Evolutionary conservation across 1,140 invertebrate species (phyloP).

Genomic region (Drosophila elegans): DNA sequence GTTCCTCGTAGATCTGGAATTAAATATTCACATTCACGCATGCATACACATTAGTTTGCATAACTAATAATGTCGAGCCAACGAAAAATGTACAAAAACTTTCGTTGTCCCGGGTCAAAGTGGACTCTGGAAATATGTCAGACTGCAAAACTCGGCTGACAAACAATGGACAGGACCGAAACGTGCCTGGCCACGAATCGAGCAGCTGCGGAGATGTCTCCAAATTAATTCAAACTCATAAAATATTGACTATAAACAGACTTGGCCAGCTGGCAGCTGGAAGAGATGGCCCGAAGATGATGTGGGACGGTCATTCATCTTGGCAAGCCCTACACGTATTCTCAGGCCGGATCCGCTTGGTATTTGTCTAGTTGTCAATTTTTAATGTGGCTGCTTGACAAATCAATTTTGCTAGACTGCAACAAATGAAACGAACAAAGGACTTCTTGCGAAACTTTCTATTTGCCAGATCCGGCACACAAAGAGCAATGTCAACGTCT

Average conservation of each 20-base stretch:
- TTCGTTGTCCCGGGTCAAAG: slow-evolving; percentile 28
- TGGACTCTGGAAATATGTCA: slow-evolving; percentile 62
- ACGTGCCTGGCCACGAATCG: slow-evolving; percentile 29
- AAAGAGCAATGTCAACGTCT: slow-evolving; percentile 53
- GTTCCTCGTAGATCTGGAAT: slow-evolving; percentile 26
- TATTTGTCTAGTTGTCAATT: slow-evolving; percentile 79
- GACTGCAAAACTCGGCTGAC: slow-evolving; percentile 67
- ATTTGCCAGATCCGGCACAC: slow-evolving; percentile 30
- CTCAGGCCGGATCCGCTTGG: slow-evolving; percentile 18
- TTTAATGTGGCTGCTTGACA: slow-evolving; percentile 77
- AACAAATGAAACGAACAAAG: slow-evolving; percentile 59
- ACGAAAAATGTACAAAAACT: slow-evolving; percentile 50
- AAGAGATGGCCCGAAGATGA: slow-evolving; percentile 19
- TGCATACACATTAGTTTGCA: slow-evolving; percentile 80
- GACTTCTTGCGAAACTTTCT: slow-evolving; percentile 54
- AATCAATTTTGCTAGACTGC: slow-evolving; percentile 64
- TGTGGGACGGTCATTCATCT: slow-evolving; percentile 21
- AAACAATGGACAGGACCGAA: slow-evolving; percentile 54
- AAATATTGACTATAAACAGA: slow-evolving; percentile 75
- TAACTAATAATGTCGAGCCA: slow-evolving; percentile 64
- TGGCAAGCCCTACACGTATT: slow-evolving; percentile 65
- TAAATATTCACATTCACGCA: slow-evolving; percentile 77
- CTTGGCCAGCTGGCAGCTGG: slow-evolving; percentile 25
- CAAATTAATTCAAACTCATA: slow-evolving; percentile 81
- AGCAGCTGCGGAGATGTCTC: slow-evolving; percentile 72